These are phyloP conservation scores for Bradypus variegatus DNA, from an alignment of 2,797 vertebrate genomes.

Conservation along the genomic window DNA sequence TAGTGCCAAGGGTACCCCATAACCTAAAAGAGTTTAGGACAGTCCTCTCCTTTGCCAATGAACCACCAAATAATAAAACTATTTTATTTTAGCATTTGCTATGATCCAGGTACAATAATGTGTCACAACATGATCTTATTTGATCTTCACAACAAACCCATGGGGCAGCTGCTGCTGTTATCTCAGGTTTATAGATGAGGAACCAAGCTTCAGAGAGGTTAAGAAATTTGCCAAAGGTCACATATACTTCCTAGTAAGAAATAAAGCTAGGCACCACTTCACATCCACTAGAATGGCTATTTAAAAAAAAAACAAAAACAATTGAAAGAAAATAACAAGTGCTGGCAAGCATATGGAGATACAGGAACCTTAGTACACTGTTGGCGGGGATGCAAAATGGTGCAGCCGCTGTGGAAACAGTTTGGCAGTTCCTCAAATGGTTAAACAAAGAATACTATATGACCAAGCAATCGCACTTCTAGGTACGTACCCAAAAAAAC, in stretches of 20 bases:
- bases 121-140: neutral
- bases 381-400: too few relatives aligned
- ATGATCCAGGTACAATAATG: neutral
- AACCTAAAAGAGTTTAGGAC: neutral
- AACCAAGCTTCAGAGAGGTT: neutral
- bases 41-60: neutral
- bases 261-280: neutral
- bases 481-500: too few relatives aligned
- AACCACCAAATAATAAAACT: neutral
- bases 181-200: neutral
- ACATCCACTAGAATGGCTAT: too few relatives aligned
- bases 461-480: too few relatives aligned
- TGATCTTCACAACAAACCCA: neutral
- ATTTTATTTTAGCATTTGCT: constrained; percentile 17
- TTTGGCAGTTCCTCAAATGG: too few relatives aligned
- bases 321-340: too few relatives aligned
- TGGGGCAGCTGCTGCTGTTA: neutral
- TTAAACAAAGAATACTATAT: too few relatives aligned
- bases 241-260: neutral
- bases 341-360: too few relatives aligned
- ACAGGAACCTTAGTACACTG: too few relatives aligned
- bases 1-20: neutral
- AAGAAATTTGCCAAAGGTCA: neutral
- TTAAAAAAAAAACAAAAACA: too few relatives aligned
- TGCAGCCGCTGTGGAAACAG: too few relatives aligned